Base-by-base conservation (phyloP, 2,797 vertebrate genomes). In the Hippopotamyrus pictus region DNA sequence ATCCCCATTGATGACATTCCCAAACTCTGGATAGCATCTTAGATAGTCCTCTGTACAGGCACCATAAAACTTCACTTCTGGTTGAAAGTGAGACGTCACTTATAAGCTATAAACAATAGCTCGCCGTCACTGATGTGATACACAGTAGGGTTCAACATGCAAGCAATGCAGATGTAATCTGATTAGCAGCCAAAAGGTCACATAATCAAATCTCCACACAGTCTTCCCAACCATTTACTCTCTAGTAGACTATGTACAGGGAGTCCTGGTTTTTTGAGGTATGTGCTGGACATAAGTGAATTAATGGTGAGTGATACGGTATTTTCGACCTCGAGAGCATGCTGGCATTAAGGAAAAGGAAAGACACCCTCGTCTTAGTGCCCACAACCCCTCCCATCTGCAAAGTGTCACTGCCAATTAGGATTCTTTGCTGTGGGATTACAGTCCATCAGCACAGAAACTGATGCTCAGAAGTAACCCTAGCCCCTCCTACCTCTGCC, bases 381-480 rank as follows among this genome's bases (percentile, higher is more conserved):
- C 93, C 94, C 91, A 88, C 93, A 93, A 89, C 92, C 93, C 93
- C n/a, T 91, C 91, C 94, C 94, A 94, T 94, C 93, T 90, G 93
- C 93, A 92, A 89, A 90, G 91, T 88, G 91, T 94, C 93, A 92
- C 91, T 90, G 92, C 92, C 92, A 95, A 95, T 96, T 95, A 96
- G 91, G 91, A 89, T 93, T 89, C 65, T 5, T 92, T 91, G 88
- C 8, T 59, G 89, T 87, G 89, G 92, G 94, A 95, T 95, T 95
- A 96, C 88, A 91, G 92, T 93, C 94, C 94, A 94, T 95, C 95
- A 96, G 92, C 92, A 91, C 89, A 93, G 91, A 93, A 88, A 53
- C 90, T 11, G 91, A 93, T 93, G 93, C 91, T 93, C 93, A 92
- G 86, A 79, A 92, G 91, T 94, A 94, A 94, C 94, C 91, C 65